Conservation (phyloP, 2,888 invertebrate genomes). For the Dryocosmus kuriphilus region DNA sequence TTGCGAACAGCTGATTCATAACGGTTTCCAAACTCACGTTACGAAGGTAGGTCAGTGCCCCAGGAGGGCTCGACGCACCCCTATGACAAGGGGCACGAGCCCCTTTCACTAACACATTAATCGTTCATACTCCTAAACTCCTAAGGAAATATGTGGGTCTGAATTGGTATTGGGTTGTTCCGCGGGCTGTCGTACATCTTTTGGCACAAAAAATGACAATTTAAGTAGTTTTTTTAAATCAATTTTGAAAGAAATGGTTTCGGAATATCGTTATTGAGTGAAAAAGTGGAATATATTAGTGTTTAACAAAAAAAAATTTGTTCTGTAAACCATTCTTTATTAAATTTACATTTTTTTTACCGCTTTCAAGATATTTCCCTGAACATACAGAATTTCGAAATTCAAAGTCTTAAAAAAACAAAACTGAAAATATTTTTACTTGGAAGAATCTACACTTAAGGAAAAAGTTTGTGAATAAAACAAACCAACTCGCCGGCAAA, state of each 20-base stretch:
- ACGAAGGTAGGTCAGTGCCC: slow-evolving; percentile 76
- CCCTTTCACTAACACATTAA: slow-evolving; percentile 33
- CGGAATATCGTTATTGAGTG: background rate
- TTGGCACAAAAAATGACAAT: background rate
- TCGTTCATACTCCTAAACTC: slow-evolving; percentile 10
- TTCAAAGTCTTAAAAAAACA: no score
- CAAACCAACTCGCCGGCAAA: no score
- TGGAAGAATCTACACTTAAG: no score
- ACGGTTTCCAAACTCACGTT: slow-evolving; percentile 65
- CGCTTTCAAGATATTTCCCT: no score
- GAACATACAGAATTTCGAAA: no score
- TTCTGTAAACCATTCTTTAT: no score
- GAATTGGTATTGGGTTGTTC: background rate
- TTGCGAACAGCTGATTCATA: slow-evolving; percentile 70
- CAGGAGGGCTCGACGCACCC: slow-evolving; percentile 60
- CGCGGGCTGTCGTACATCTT: background rate
- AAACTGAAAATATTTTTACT: no score
- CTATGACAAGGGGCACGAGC: slow-evolving; percentile 46
- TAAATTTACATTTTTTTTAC: no score
- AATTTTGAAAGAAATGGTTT: background rate
- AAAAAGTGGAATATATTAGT: slow-evolving; percentile 1
- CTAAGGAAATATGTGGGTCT: background rate
- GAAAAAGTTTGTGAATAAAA: no score
- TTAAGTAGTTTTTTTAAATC: slow-evolving; percentile 10
- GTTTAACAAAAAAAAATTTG: no score